Conservation (phyloP, 2,888 invertebrate genomes). For the Nomada flava region DNA sequence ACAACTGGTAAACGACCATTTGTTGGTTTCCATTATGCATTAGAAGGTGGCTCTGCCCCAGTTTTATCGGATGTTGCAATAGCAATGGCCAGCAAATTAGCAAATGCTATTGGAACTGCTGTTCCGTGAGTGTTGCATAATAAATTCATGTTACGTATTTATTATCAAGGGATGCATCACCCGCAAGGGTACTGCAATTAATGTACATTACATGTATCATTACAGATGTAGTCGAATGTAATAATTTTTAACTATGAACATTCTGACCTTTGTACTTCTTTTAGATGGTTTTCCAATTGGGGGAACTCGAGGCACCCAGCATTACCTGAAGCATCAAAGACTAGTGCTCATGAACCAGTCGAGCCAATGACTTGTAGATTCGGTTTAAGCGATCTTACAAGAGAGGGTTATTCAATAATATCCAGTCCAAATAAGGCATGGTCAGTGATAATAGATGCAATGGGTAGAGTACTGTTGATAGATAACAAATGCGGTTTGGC, state of each 20-base stretch:
- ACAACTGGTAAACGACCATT: slow-evolving; percentile 93
- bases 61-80: slow-evolving; percentile 96
- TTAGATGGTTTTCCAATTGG: slow-evolving; percentile 85
- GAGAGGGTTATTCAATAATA: slow-evolving; percentile 90
- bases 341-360: slow-evolving; percentile 84
- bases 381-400: slow-evolving; percentile 91
- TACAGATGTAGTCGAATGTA: slow-evolving; percentile 4
- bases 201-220: slow-evolving; percentile 18
- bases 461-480: slow-evolving; percentile 94
- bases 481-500: slow-evolving; percentile 93
- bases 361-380: slow-evolving; percentile 92
- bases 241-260: not conserved
- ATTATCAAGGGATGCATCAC: slow-evolving; percentile 30
- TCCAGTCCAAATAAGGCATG: slow-evolving; percentile 92
- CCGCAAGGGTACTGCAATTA: slow-evolving; percentile 31
- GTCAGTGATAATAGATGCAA: slow-evolving; percentile 93
- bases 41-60: slow-evolving; percentile 94
- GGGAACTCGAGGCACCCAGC: slow-evolving; percentile 83
- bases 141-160: slow-evolving; percentile 45
- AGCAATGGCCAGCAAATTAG: slow-evolving; percentile 95
- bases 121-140: slow-evolving; percentile 88
- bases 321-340: slow-evolving; percentile 77
- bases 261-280: slow-evolving; percentile 59
- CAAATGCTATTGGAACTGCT: slow-evolving; percentile 87
- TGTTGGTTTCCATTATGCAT: slow-evolving; percentile 94